Conservation (phyloP, 2,797 vertebrate genomes). For the Oryzias sinensis region DNA sequence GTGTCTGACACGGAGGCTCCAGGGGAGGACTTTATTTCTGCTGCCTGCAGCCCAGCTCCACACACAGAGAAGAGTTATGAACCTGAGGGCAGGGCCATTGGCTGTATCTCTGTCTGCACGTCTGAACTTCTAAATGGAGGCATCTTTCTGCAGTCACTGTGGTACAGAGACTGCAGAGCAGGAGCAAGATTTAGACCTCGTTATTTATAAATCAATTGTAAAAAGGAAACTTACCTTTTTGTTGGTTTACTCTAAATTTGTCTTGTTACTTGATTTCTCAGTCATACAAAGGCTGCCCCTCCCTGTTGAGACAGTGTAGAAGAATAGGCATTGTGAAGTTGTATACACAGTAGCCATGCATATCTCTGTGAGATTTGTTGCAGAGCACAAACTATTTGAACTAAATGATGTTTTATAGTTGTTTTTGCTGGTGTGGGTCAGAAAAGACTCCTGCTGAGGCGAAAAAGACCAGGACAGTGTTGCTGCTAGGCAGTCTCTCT, state of each 20-base stretch:
- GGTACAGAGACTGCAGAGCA: slow-evolving; percentile 4
- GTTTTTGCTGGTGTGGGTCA: slow-evolving; percentile 45
- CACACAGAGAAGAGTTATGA: slow-evolving; percentile 64
- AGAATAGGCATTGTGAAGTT: slow-evolving; percentile 59
- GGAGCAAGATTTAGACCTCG: background rate
- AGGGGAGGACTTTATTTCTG: slow-evolving; percentile 55
- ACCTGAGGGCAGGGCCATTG: slow-evolving; percentile 42
- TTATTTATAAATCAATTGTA: background rate
- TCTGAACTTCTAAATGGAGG: slow-evolving; percentile 28
- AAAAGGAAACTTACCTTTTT: background rate
- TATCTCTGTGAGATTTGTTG: slow-evolving; percentile 39
- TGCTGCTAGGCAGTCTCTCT: slow-evolving; percentile 47
- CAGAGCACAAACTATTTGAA: slow-evolving; percentile 38
- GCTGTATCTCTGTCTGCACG: slow-evolving; percentile 30
- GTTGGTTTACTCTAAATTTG: slow-evolving; percentile 1
- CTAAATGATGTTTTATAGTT: slow-evolving; percentile 62
- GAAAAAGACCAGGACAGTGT: slow-evolving; percentile 57
- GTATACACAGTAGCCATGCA: slow-evolving; percentile 26
- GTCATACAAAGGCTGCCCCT: slow-evolving; percentile 13
- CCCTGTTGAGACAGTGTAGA: slow-evolving; percentile 16
- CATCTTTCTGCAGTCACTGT: background rate
- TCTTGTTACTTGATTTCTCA: slow-evolving; percentile 2
- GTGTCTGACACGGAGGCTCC: slow-evolving; percentile 64
- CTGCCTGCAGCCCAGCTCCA: slow-evolving; percentile 45
- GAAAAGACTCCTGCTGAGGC: slow-evolving; percentile 60